phyloP scores from a whole-genome alignment of 2,113 vertebrate genomes.

The Spheniscus mendiculus region DNA sequence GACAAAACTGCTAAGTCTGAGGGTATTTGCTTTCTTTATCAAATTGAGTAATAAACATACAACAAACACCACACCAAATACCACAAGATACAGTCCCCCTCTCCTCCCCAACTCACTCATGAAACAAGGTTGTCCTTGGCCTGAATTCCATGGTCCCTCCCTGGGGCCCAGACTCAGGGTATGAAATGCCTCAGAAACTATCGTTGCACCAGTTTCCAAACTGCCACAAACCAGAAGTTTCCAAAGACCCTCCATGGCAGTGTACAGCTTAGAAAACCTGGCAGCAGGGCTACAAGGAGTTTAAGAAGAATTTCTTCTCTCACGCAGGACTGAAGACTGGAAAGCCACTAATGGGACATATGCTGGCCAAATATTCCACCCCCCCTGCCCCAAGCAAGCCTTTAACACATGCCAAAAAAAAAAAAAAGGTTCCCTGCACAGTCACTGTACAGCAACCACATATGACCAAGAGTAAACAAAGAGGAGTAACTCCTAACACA shows the following conservation, averaged over 20 bases:
- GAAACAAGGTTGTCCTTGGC: not conserved
- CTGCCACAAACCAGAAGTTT: fast-evolving
- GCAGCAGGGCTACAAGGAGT: not conserved
- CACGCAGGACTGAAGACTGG: not conserved
- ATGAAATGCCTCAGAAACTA: not conserved
- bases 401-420: not conserved
- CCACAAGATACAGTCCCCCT: not conserved
- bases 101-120: not conserved
- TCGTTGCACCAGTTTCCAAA: not conserved
- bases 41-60: not conserved
- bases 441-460: not conserved
- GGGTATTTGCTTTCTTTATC: not conserved
- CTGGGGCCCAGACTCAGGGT: not conserved
- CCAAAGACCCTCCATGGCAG: not conserved
- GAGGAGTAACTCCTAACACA: not conserved
- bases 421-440: not conserved
- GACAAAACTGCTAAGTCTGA: not conserved
- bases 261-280: fast-evolving
- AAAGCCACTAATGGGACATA: not conserved
- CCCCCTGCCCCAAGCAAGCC: not conserved
- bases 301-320: not conserved
- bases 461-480: conserved; percentile 16
- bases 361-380: not conserved
- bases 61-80: not conserved
- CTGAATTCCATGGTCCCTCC: not conserved